A percentile compares a stretch with the other conserved stretches of the same genome.
These are phyloP conservation scores for Rynchops niger DNA, from an alignment of 2,113 vertebrate species.

Conservation along the genomic window DNA sequence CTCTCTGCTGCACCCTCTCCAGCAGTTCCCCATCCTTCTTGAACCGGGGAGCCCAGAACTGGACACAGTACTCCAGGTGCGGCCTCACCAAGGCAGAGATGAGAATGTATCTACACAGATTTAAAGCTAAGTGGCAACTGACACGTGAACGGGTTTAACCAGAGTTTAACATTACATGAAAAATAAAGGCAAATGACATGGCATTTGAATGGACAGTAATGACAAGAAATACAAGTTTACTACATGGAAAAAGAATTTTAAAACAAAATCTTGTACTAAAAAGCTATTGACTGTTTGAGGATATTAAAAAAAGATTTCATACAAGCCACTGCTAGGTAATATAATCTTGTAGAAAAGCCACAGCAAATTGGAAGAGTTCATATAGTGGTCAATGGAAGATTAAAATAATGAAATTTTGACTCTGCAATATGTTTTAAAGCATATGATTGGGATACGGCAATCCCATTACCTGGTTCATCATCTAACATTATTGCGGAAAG, in stretches of 20 bases:
- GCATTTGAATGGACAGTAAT: neutral
- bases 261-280: neutral
- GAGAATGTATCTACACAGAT: neutral
- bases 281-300: neutral
- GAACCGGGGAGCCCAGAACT: too few relatives aligned
- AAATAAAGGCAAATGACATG: neutral
- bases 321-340: neutral
- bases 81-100: too few relatives aligned
- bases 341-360: neutral
- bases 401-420: slow-evolving; percentile 41
- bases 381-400: neutral
- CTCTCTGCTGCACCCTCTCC: too few relatives aligned
- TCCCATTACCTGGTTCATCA: neutral
- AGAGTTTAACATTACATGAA: neutral
- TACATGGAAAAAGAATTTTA: neutral
- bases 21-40: too few relatives aligned
- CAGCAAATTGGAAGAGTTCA: neutral
- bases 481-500: neutral
- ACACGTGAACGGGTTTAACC: neutral
- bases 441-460: neutral
- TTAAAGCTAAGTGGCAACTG: neutral
- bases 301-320: neutral
- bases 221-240: neutral
- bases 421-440: neutral
- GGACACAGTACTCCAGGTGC: too few relatives aligned